Evolutionary conservation across 2,888 invertebrate species (phyloP), one percentile per base, ranked within the genome.

Genomic region (Synergus japonicus): DNA sequence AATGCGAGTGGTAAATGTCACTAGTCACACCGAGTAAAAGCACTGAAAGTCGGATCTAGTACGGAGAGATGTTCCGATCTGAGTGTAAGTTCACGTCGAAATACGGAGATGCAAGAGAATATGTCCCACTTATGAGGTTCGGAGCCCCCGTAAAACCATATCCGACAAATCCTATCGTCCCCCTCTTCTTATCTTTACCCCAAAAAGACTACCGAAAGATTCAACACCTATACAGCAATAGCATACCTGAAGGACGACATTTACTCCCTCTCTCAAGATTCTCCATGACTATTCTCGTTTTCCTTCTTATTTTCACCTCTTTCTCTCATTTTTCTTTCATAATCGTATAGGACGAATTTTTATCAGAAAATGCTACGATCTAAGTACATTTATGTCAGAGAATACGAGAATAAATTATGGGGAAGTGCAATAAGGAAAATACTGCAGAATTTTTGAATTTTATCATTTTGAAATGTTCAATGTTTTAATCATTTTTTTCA

Each of bases 111-210:
- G 87, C 87, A 90, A 85, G 89, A 90, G 88, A 87, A 89, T 88
- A 87, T 90, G 92, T 88, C 87, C 92, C 87, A 92, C 91, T 92
- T 92, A 92, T 90, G 88, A 89, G 86, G 85, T 84, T 82, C 81
- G 85, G 81, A 82, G 85, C 86, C 87, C 88, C 88, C 87, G 86
- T 86, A 85, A 88, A 89, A 87, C 83, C 84, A 81, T 82, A 82
- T 29, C 81, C 83, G 80, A 86, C 86, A 81, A 86, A 85, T 84
- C 79, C 73, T 69, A 64, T 81, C 77, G 73, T 22, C 13, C 46
- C 54, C 73, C 54, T 58, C 41, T 58, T 29, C 10, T 8, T 18
- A 58, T 54, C 54, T 73, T n/a, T 66, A n/a, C 73, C 73, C 37
- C 37, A 54, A 73, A 73, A 73, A 73, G 37, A 73, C 13, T 15